Percentiles rank a stretch among this genome's conserved stretches.
Evolutionary conservation across 2,888 invertebrate genomes (phyloP).

Genomic region (Nemurella pictetii): DNA sequence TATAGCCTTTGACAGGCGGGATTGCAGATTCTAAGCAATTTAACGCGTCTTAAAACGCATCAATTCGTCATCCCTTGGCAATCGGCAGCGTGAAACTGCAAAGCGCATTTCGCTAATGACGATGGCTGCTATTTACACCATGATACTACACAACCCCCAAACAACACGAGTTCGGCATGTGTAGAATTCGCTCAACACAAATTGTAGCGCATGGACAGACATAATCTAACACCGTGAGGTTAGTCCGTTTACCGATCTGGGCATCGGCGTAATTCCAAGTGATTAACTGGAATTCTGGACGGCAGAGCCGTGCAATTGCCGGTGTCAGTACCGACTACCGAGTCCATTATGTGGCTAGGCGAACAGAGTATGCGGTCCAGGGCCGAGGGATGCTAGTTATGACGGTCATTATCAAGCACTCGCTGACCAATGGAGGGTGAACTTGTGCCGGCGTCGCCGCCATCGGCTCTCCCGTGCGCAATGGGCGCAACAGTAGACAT

Average conservation of each 20-base stretch:
- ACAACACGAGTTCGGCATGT: neutral
- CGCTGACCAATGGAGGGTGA: neutral
- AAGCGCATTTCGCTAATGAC: no score
- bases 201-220: neutral
- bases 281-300: neutral
- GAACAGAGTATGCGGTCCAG: neutral
- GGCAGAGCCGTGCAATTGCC: neutral
- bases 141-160: neutral
- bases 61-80: neutral
- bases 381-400: neutral
- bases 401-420: slow-evolving; percentile 9
- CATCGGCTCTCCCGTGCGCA: neutral
- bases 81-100: no score
- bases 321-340: neutral
- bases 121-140: no score
- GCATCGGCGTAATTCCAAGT: neutral
- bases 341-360: neutral
- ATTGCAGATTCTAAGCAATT: neutral
- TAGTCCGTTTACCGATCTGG: neutral
- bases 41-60: neutral
- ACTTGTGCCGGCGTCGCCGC: neutral
- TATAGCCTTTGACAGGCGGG: neutral
- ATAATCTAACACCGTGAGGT: neutral
- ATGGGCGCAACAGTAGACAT: slow-evolving; percentile 1
- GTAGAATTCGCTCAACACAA: neutral